Base-by-base conservation (phyloP, 1,140 invertebrate genomes). In the Lasioglossum albipes region DNA sequence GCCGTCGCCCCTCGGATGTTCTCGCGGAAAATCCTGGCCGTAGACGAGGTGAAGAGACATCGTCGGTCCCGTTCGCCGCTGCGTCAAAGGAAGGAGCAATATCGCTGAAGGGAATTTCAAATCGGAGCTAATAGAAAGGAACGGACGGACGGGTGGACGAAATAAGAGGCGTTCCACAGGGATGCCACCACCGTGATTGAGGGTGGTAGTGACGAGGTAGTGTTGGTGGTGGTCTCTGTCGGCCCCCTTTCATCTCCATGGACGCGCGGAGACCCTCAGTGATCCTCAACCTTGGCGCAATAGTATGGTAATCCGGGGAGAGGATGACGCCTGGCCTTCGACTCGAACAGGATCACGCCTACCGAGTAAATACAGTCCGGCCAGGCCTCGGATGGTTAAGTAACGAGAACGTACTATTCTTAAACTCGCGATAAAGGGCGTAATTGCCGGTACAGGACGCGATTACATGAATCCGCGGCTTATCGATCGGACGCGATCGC, bases 231-330 rank as follows among this genome's bases (percentile, higher is more conserved):
- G 45, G 13, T n/a, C 61, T n/a, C 20, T 36, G 45, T 45, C 84
- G 66, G 54, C 59, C 41, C 73, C 68, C 72, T 86, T 86, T 86
- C 84, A 83, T 86, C 81, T 86, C 65, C 76, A 59, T 70, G 73
- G 84, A 71, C 52, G 76, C 76, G 45, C 45, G 10, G 45, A 59
- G 54, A 61, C 54, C 57, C 49, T 52, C 84, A 76, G 85, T 66
- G 81, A 74, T 80, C 9, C 84, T 83, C 84, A 86, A 86, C 76
- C 76, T 70, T 80, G 18, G 20, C 9, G 49, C 78, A 81, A 87
- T 87, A 81, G 62, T 81, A 62, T 42, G 74, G 52, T 84, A 78
- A 70, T 74, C 68, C 27, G 52, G 6, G 7, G 13, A 20, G 4
- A 13, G 27, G 20, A 22, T 31, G 31, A 57, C 45, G 16, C 4